Percentiles rank a stretch among this genome's conserved stretches.
Evolutionary conservation across 2,797 vertebrate species (phyloP).

Genomic region (Liparis tanakae): DNA sequence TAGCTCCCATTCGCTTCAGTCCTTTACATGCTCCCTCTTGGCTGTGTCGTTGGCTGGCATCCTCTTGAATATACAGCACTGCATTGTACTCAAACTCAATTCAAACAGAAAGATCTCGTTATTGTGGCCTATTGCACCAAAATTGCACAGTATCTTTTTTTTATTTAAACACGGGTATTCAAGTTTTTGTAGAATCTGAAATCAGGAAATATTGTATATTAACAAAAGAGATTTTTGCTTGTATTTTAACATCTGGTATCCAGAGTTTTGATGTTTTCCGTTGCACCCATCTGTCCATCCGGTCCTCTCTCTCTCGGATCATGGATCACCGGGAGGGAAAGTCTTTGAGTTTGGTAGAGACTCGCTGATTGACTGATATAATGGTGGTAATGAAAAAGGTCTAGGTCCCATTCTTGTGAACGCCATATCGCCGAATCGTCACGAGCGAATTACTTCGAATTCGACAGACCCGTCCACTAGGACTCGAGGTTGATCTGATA

Average conservation of each 20-base stretch:
- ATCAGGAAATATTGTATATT: neutral
- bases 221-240: neutral
- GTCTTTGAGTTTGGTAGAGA: neutral
- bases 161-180: neutral
- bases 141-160: neutral
- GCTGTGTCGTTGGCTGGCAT: conserved; percentile 19
- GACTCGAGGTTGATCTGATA: neutral
- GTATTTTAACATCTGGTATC: neutral
- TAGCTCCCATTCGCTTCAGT: conserved; percentile 16
- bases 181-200: neutral
- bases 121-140: neutral
- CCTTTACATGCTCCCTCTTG: conserved; percentile 9
- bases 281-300: neutral
- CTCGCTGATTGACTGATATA: neutral
- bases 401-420: too few species aligned
- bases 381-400: neutral
- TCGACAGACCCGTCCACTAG: neutral
- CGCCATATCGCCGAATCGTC: too few species aligned
- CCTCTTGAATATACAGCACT: conserved; percentile 13
- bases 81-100: conserved; percentile 8
- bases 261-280: too few species aligned
- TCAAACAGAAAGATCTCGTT: conserved; percentile 17
- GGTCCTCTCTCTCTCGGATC: neutral
- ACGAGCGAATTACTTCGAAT: too few species aligned
- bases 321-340: neutral